Conservation (phyloP, 2,888 invertebrate species). For the Flabesymbios commensalis region DNA sequence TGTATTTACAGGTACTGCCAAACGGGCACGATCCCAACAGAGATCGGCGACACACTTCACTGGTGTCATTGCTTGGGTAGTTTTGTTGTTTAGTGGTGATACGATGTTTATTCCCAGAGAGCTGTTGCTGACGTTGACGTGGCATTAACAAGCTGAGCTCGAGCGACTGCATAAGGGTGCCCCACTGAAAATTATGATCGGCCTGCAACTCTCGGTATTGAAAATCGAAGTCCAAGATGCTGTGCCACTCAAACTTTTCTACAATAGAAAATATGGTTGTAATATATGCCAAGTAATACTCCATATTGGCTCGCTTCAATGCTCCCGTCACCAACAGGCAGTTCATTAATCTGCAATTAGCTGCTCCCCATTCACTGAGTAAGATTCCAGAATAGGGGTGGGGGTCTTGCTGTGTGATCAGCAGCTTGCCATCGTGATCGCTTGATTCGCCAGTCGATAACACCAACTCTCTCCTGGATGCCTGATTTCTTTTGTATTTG, state of each 20-base stretch:
- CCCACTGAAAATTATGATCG: neutral
- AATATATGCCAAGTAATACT: neutral
- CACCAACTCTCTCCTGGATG: no score
- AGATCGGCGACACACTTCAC: no score
- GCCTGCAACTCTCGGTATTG: slow-evolving; percentile 1
- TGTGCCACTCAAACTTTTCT: no score
- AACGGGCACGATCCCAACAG: no score
- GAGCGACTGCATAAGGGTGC: neutral
- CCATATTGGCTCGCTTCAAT: neutral
- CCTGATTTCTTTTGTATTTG: no score
- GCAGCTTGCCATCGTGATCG: neutral
- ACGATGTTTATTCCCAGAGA: no score
- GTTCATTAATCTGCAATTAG: neutral
- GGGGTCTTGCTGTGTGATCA: neutral
- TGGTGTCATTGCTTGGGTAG: no score
- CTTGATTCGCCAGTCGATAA: no score
- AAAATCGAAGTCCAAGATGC: neutral
- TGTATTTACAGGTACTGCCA: no score
- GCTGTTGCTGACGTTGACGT: no score
- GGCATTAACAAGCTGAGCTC: no score
- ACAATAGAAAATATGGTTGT: neutral
- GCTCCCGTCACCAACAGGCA: neutral
- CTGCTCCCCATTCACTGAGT: neutral
- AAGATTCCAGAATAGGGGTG: neutral
- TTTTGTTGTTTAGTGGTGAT: no score